phyloP scores from a whole-genome alignment of 2,797 vertebrate species.

The Cossypha niveicapilla region DNA sequence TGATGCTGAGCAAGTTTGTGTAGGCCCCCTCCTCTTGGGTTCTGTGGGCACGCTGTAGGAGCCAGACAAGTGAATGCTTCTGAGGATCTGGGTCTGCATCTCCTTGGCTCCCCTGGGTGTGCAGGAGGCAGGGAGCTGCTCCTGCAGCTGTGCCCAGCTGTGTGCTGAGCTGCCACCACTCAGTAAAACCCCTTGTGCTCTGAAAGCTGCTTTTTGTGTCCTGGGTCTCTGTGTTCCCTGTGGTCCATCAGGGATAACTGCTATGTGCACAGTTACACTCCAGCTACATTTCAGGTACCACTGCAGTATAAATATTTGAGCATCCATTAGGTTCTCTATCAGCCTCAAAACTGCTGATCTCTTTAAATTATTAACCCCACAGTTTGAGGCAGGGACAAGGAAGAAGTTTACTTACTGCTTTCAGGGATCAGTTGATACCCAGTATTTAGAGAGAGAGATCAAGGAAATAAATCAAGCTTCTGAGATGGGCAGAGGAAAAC shows the following conservation, averaged over 20 bases:
- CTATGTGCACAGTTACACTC: neutral
- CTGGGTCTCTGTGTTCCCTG: neutral
- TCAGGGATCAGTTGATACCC: neutral
- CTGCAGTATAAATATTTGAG: neutral
- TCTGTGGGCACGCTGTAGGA: neutral
- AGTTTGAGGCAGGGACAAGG: neutral
- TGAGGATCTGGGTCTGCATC: neutral
- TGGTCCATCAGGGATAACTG: neutral
- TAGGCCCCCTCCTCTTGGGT: neutral
- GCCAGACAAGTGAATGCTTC: neutral
- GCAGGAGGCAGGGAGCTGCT: neutral
- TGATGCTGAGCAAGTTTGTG: neutral
- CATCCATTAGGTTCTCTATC: neutral
- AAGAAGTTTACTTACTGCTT: neutral
- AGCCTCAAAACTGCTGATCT: neutral
- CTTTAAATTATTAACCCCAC: neutral
- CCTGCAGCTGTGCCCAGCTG: conserved; percentile 40
- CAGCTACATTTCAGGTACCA: neutral
- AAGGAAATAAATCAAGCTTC: neutral
- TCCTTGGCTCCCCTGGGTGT: neutral
- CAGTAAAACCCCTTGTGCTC: neutral
- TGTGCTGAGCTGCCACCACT: neutral
- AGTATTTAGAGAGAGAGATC: neutral
- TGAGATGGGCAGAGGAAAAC: neutral
- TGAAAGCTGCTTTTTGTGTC: neutral